Evolutionary conservation across 2,888 invertebrate genomes (phyloP).

Genomic region (Drosophila fulvimacula): DNA sequence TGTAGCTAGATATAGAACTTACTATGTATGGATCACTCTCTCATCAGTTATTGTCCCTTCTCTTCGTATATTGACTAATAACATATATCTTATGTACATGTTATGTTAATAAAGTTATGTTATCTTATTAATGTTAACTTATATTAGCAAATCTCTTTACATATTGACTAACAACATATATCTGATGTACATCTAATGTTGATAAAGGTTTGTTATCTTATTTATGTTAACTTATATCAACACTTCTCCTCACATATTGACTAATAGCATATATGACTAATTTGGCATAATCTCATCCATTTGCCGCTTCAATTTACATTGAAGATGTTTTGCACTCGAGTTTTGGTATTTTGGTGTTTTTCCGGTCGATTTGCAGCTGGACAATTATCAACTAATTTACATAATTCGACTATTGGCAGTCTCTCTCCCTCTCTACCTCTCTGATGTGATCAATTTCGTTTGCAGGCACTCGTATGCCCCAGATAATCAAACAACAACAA

Average conservation of each 20-base stretch:
- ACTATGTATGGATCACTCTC: too few species aligned
- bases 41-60: too few species aligned
- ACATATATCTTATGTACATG: too few species aligned
- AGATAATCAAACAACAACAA: conserved; percentile 16
- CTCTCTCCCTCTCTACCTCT: background rate
- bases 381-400: conserved; percentile 46
- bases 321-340: background rate
- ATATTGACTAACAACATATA: too few species aligned
- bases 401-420: conserved; percentile 41
- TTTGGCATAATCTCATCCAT: background rate
- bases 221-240: too few species aligned
- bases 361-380: conserved; percentile 12
- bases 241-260: background rate
- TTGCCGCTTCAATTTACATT: conserved; percentile 5
- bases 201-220: too few species aligned
- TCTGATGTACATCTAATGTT: too few species aligned
- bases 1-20: too few species aligned
- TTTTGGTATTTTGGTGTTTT: conserved; percentile 8
- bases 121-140: too few species aligned
- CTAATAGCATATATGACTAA: background rate
- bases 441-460: conserved; percentile 18
- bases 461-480: conserved; percentile 21
- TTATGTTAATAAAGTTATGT: too few species aligned
- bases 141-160: too few species aligned
- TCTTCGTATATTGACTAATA: too few species aligned